Conservation (phyloP, 2,888 invertebrate species). For the Rhimphoctona megacephalus region DNA sequence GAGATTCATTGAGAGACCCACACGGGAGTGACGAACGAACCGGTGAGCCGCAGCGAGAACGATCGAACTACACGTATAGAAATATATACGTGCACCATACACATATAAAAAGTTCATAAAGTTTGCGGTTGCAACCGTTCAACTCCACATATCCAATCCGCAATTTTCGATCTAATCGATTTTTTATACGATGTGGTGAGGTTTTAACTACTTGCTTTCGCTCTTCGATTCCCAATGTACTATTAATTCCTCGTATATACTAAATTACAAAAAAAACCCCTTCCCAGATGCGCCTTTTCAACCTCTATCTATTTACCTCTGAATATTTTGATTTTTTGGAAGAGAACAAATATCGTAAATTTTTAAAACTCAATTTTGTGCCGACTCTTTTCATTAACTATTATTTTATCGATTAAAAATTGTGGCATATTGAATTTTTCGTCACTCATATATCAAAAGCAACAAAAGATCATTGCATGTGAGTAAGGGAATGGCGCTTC, state of each 20-base stretch:
- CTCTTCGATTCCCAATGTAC: constrained; percentile 18
- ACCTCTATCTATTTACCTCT: background rate
- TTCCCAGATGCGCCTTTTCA: background rate
- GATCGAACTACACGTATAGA: constrained; percentile 38
- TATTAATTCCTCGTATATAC: background rate
- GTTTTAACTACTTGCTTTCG: constrained; percentile 7
- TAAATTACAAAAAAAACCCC: background rate
- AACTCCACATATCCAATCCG: constrained; percentile 29
- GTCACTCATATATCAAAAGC: background rate
- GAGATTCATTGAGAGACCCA: constrained; percentile 72
- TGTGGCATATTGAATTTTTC: background rate
- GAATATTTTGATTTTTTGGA: background rate
- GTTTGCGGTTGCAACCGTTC: constrained; percentile 64
- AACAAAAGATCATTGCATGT: background rate
- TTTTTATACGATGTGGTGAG: constrained; percentile 41
- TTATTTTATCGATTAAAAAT: too few species aligned
- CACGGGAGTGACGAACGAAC: constrained; percentile 60
- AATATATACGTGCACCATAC: constrained; percentile 30
- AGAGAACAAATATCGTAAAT: too few species aligned
- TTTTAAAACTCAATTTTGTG: too few species aligned
- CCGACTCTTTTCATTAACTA: too few species aligned
- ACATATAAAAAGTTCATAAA: constrained; percentile 47
- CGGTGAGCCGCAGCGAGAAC: constrained; percentile 52
- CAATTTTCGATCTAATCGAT: constrained; percentile 56
- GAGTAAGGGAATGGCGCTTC: background rate